phyloP scores from a whole-genome alignment of 2,113 vertebrate species.

The Quiscalus mexicanus region DNA sequence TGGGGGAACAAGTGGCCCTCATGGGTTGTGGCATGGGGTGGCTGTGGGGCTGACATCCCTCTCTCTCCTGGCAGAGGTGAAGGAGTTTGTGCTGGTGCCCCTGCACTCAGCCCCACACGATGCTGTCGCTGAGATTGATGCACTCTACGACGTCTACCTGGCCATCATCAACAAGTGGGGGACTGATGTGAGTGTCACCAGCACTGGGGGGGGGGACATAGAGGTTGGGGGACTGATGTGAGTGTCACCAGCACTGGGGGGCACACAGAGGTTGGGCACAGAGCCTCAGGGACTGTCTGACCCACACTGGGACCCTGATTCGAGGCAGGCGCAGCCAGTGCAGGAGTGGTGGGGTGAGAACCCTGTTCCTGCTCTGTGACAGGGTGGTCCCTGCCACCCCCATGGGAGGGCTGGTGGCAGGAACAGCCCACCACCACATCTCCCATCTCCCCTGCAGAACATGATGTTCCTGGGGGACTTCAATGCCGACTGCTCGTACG shows the following conservation, averaged over 20 bases:
- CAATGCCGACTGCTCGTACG: slow-evolving; percentile 86
- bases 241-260: neutral
- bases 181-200: neutral
- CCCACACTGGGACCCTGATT: rapidly evolving
- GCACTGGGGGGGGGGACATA: neutral
- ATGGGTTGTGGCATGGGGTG: rapidly evolving
- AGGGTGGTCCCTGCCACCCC: too few relatives aligned
- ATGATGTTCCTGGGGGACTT: slow-evolving; percentile 92
- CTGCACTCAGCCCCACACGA: slow-evolving; percentile 83
- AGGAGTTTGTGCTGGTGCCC: slow-evolving; percentile 82
- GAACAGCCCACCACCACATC: neutral
- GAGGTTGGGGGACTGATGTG: neutral
- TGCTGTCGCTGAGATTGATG: slow-evolving; percentile 79
- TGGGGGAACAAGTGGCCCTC: rapidly evolving
- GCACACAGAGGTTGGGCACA: neutral
- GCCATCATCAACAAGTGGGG: slow-evolving; percentile 79
- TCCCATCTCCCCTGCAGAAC: slow-evolving; percentile 69
- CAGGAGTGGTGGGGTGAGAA: neutral
- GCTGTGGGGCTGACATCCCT: rapidly evolving
- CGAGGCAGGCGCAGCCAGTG: rapidly evolving
- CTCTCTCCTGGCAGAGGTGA: slow-evolving; percentile 9
- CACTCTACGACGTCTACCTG: slow-evolving; percentile 83
- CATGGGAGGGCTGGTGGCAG: rapidly evolving
- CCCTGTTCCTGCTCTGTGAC: rapidly evolving
- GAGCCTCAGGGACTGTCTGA: rapidly evolving